These are phyloP conservation scores for Neoseiulus cucumeris DNA, from an alignment of 1,140 invertebrate genomes.

Conservation along the genomic window DNA sequence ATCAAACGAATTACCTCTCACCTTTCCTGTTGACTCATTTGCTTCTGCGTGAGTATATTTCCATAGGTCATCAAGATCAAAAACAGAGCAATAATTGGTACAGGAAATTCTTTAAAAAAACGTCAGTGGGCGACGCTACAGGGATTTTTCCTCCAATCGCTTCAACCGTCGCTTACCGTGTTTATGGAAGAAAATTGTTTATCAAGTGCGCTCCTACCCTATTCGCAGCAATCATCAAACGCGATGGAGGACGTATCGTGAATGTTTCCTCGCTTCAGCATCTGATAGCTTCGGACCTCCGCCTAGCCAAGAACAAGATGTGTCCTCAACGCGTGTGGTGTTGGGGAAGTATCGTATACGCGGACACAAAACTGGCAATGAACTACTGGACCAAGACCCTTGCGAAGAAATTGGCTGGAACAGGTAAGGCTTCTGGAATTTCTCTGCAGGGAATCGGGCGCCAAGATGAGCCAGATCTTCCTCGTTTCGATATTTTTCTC, in stretches of 20 bases:
- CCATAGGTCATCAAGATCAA: too few relatives aligned
- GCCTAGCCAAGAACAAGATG: not conserved
- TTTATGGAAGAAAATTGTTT: too few relatives aligned
- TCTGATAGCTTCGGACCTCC: not conserved
- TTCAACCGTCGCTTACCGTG: too few relatives aligned
- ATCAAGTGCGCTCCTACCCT: too few relatives aligned
- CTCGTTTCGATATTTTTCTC: too few relatives aligned
- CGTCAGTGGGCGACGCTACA: too few relatives aligned
- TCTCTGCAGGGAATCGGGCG: too few relatives aligned
- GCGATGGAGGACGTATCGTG: not conserved
- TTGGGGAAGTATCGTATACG: not conserved
- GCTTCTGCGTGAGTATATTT: not conserved
- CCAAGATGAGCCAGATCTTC: too few relatives aligned
- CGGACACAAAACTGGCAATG: not conserved
- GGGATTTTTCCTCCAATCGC: too few relatives aligned
- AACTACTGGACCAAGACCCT: not conserved
- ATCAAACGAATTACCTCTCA: not conserved
- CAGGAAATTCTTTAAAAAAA: too few relatives aligned
- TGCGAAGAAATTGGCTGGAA: not conserved
- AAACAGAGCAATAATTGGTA: too few relatives aligned
- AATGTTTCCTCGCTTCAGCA: not conserved
- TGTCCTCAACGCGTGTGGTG: not conserved
- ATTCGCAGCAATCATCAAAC: too few relatives aligned
- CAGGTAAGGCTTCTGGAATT: not conserved
- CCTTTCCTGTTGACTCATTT: not conserved